phyloP scores from a whole-genome alignment of 2,797 vertebrate genomes.

The Chelon auratus region DNA sequence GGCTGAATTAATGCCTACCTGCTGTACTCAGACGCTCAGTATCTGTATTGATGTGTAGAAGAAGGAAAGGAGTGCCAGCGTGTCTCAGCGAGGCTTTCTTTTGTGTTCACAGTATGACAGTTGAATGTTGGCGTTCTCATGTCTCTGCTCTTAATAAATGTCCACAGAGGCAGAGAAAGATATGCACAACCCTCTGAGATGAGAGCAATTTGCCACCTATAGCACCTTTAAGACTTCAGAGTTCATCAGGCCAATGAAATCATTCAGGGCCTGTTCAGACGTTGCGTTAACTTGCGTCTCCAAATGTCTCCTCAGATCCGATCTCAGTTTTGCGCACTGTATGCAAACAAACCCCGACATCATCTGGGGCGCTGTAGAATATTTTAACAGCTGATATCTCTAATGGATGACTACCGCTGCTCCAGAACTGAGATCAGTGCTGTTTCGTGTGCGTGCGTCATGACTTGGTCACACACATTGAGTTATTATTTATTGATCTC shows the following conservation, averaged over 20 bases:
- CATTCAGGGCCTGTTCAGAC: too few species aligned
- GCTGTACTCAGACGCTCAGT: conserved; percentile 61
- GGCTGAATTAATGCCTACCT: conserved; percentile 72
- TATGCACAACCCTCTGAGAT: conserved; percentile 9
- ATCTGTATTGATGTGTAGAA: conserved; percentile 44
- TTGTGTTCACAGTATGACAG: conserved; percentile 27
- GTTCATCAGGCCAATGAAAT: neutral
- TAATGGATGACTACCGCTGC: too few species aligned
- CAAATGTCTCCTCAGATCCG: too few species aligned
- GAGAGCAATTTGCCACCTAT: neutral
- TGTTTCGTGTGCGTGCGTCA: too few species aligned
- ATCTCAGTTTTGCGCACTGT: too few species aligned
- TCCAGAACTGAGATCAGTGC: too few species aligned
- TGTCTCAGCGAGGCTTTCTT: conserved; percentile 22
- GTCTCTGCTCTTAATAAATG: conserved; percentile 17
- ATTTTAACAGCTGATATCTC: too few species aligned
- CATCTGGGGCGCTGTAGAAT: too few species aligned
- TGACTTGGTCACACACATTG: too few species aligned
- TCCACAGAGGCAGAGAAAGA: conserved; percentile 8
- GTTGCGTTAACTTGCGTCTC: too few species aligned
- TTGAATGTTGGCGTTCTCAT: conserved; percentile 23
- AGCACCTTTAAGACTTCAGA: neutral
- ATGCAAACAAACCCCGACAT: too few species aligned
- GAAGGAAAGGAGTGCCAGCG: conserved; percentile 28
- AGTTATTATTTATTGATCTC: too few species aligned